Evolutionary conservation across 1,140 invertebrate genomes (phyloP), one percentile per base, ranked within the genome.

Genomic region (Diabrotica virgifera): DNA sequence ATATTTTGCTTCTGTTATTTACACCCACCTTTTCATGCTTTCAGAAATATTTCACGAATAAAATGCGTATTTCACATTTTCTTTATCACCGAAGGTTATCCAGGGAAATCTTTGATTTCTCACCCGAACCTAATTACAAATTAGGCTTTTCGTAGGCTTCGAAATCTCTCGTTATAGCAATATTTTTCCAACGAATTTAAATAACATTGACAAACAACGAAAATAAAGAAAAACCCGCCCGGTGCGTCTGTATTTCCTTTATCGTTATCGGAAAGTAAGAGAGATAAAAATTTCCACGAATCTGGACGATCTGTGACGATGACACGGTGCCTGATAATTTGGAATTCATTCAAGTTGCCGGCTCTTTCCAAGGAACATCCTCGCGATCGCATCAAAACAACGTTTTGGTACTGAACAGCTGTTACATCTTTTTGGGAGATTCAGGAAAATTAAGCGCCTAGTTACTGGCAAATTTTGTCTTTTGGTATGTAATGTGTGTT

Each of bases 281-380:
- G 13, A 55, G 53, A 55, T 55, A 55, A 55, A 55, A 55, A 55
- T 24, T 24, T 24, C 38, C 11, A 24, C 56, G 59, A 60, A 52
- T 52, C 6, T n/a, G 40, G 59, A 51, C 59, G 59, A 60, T 35
- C 36, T 60, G n/a, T 12, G 40, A 60, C 59, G 59, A 60, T 60
- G 59, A 60, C 40, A 60, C 46, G 50, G 59, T 40, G 59, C 40
- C 36, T 60, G 46, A 60, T 52, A 52, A 60, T 14, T 52, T 60
- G 50, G 59, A 60, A 51, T 60, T 51, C 59, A 60, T 60, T 60
- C 59, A 60, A 35, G 40, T 60, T 36, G 36, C 14, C 59, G 59
- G 50, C 40, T 60, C 59, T 52, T 14, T 1, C 59, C 13, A n/a
- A 6, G 35, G 13, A 12, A 60, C 24, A 40, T 11, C 46, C 35